Evolutionary conservation across 1,140 invertebrate species (phyloP).

Genomic region (Pachyrhynchus sulphureomaculatus): DNA sequence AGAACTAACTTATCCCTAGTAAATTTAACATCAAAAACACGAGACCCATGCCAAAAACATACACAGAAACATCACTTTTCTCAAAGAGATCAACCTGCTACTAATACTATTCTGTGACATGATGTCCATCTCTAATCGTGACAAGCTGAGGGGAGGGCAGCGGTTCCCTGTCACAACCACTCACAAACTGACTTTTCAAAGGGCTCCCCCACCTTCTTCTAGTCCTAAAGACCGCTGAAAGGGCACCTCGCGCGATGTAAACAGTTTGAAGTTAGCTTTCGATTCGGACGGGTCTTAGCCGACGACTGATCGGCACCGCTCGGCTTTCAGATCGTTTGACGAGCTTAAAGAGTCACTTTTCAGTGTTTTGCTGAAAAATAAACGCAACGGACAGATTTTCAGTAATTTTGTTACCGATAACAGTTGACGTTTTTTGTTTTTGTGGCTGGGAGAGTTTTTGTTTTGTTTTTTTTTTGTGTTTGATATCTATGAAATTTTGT

Average conservation of each 20-base stretch:
- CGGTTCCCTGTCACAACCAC: slow-evolving; percentile 38
- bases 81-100: slow-evolving; percentile 22
- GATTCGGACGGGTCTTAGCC: slow-evolving; percentile 19
- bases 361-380: slow-evolving; percentile 15
- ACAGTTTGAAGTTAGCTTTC: slow-evolving; percentile 30
- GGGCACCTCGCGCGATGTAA: slow-evolving; percentile 34
- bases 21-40: slow-evolving; percentile 6
- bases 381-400: not conserved
- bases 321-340: slow-evolving; percentile 12
- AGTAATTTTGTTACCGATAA: slow-evolving; percentile 3
- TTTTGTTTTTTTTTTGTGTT: not conserved
- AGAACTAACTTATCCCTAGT: not conserved
- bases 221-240: slow-evolving; percentile 35
- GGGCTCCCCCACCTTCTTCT: slow-evolving; percentile 29
- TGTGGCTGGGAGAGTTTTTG: not conserved
- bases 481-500: not conserved
- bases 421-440: not conserved
- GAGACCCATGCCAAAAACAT: slow-evolving; percentile 6
- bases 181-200: slow-evolving; percentile 43
- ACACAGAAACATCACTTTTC: slow-evolving; percentile 6
- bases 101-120: slow-evolving; percentile 14
- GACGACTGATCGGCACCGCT: slow-evolving; percentile 9
- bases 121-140: slow-evolving; percentile 38
- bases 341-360: slow-evolving; percentile 5
- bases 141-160: slow-evolving; percentile 27